Evolutionary conservation across 1,140 invertebrate species (phyloP).

Genomic region (Tribolium castaneum): DNA sequence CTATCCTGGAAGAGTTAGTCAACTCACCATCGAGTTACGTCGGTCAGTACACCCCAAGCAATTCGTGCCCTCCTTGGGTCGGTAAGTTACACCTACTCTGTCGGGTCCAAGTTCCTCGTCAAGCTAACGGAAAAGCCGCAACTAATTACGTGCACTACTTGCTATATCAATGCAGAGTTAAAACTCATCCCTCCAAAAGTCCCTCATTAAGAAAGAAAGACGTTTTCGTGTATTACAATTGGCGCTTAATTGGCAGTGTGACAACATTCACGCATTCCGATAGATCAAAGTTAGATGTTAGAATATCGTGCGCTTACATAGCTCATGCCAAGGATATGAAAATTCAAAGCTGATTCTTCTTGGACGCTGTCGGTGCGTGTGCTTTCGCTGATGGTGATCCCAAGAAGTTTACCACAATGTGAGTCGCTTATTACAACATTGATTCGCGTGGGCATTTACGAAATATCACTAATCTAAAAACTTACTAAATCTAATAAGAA

Average conservation of each 20-base stretch:
- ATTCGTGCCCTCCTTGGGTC: constrained; percentile 64
- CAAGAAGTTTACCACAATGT: constrained; percentile 23
- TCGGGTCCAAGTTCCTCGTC: constrained; percentile 65
- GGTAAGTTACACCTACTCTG: constrained; percentile 65
- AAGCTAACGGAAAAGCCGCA: constrained; percentile 62
- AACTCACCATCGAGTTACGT: constrained; percentile 67
- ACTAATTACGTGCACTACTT: constrained; percentile 63
- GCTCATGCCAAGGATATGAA: constrained; percentile 27
- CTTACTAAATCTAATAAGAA: constrained; percentile 1
- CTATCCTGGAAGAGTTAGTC: constrained; percentile 19
- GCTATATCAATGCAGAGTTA: constrained; percentile 17
- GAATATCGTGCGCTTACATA: constrained; percentile 29
- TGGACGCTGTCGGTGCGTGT: constrained; percentile 38
- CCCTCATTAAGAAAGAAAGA: neutral
- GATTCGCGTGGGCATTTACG: constrained; percentile 37
- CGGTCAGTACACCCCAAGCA: constrained; percentile 65
- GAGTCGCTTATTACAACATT: neutral
- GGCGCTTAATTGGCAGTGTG: neutral
- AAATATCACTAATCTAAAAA: neutral
- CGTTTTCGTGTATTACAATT: neutral
- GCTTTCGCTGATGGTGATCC: constrained; percentile 34
- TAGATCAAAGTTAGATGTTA: constrained; percentile 19
- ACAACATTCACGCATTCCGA: constrained; percentile 18
- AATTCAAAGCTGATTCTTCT: constrained; percentile 18
- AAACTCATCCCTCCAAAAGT: neutral